These are phyloP conservation scores for Pollimyrus isidori DNA, from an alignment of 2,113 vertebrate species.

Conservation along the genomic window DNA sequence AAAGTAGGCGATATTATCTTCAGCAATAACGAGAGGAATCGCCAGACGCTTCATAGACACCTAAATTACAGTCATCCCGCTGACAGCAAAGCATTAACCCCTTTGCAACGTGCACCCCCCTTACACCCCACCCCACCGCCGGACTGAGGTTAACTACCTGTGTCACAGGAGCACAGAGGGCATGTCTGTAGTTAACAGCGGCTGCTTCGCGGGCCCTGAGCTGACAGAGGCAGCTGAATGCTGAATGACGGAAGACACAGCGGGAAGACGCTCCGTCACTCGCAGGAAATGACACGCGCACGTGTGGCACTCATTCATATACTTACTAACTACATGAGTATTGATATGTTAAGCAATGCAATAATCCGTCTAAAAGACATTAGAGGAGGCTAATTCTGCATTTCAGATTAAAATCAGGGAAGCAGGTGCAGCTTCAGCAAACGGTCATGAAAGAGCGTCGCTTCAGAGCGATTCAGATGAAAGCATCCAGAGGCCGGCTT, in stretches of 20 bases:
- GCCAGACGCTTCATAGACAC: conserved; percentile 13
- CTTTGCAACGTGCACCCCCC: background rate
- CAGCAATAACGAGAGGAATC: conserved; percentile 27
- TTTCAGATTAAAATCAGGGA: conserved; percentile 6
- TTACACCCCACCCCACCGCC: background rate
- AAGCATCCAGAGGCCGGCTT: conserved; percentile 11
- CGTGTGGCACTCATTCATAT: background rate
- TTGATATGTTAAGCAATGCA: conserved; percentile 9
- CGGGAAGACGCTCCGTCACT: background rate
- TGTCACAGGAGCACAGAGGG: background rate
- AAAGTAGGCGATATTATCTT: conserved; percentile 29
- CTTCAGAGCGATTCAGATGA: background rate
- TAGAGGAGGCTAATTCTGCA: background rate
- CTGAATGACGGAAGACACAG: background rate
- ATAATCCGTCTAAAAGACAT: conserved; percentile 8
- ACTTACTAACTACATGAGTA: background rate
- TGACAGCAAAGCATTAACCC: conserved; percentile 18
- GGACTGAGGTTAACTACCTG: background rate
- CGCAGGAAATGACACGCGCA: background rate
- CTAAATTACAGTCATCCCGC: conserved; percentile 3
- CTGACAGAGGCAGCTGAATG: background rate
- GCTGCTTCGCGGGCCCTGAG: background rate
- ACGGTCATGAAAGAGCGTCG: background rate
- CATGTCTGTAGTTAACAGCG: background rate
- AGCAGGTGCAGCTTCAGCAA: conserved; percentile 2